Conservation (phyloP, 2,113 vertebrate genomes). For the Atractosteus spatula region DNA sequence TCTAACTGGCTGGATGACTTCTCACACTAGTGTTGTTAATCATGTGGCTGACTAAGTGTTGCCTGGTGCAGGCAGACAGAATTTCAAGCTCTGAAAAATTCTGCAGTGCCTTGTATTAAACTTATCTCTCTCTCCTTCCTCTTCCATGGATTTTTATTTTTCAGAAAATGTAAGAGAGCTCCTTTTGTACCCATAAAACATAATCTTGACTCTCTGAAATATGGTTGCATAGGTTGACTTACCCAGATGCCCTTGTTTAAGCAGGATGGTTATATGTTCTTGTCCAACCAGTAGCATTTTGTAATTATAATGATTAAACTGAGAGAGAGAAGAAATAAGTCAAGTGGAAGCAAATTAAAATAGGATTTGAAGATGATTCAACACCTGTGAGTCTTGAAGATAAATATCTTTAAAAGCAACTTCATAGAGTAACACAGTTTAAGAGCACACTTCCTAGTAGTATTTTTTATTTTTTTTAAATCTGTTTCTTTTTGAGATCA, state of each 20-base stretch:
- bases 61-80: not conserved
- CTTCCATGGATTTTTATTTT: not conserved
- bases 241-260: not conserved
- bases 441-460: not conserved
- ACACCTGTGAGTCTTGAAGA: not conserved
- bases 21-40: not conserved
- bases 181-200: not conserved
- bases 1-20: not conserved
- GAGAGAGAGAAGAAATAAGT: not conserved
- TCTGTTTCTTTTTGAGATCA: not conserved
- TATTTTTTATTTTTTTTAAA: not conserved
- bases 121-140: not conserved
- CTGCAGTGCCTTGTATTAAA: not conserved
- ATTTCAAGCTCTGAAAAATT: not conserved
- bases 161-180: not conserved
- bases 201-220: no score
- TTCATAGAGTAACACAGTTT: not conserved
- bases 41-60: not conserved
- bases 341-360: not conserved
- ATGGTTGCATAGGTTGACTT: no score
- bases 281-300: not conserved
- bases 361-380: not conserved
- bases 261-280: not conserved
- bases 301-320: slow-evolving; percentile 2
- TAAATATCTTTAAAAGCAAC: not conserved